Evolutionary conservation across 2,888 invertebrate genomes (phyloP), one percentile per base, ranked within the genome.

Genomic region (Nephrotoma guestfalica): DNA sequence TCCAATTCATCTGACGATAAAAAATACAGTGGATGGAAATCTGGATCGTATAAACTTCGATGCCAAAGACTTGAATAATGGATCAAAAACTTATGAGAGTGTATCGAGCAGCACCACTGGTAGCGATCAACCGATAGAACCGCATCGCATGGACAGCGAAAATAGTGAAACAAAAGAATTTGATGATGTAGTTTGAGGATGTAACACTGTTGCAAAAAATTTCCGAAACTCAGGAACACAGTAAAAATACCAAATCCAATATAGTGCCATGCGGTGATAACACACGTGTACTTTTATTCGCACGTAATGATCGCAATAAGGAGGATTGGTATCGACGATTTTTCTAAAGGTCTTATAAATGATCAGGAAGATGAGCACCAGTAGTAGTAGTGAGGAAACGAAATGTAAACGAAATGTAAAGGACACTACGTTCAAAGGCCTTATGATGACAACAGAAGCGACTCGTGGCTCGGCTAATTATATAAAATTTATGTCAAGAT

Each of bases 241-340:
- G 13, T 18, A 43, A 86, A 30, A 43, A 86, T 41, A n/a, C n/a
- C 6, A 47, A 90, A 45, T 87, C 88, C 15, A 89, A 89, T 11
- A 45, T 88, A 0, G 89, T 91, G n/a, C 91, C 91, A 3, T 91
- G 90, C 85, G 91, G 91, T 2, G 91, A 91, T 88, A 91, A 91
- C 88, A 90, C 90, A 51, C 89, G 91, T 57, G 87, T 91, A 41
- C 86, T 91, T 86, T 87, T 91, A 6, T 91, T 91, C 87, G 89
- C 91, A 0, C 89, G 91, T 42, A 89, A 90, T 45, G 91, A 91
- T 87, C 90, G 91, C 15, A 91, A 91, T 87, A 91, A 91, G 86
- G 91, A 91, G 87, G 91, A 91, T 87, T 91, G 91, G 91, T 91
- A 90, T 88, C 89, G 91, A 9, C 90, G 91, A 40, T 91, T 91